Evolutionary conservation across 2,888 invertebrate genomes (phyloP), one percentile per base, ranked within the genome.

Genomic region (Dorcus parallelipipedus): DNA sequence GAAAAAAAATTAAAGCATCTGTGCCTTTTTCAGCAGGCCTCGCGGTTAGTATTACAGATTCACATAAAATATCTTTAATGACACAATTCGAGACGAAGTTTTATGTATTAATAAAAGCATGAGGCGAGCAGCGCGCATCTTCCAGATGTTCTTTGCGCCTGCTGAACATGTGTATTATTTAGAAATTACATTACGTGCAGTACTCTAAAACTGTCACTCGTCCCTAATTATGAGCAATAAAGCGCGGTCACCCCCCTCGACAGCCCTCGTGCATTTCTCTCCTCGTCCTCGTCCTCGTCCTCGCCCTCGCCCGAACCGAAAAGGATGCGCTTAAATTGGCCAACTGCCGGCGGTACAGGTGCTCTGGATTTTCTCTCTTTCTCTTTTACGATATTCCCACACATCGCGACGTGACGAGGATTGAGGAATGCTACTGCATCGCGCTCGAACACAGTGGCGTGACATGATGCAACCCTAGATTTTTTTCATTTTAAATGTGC

Each of bases 71-170:
- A 45, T 20, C 45, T 17, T 45, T 45, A 45, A 45, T 23, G 9
- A 45, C 23, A 45, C 45, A 23, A 45, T 45, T 45, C 23, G 45
- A 20, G 45, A 45, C 26, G 26, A 23, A 45, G 45, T 45, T 45
- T 43, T 45, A 45, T 45, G 45, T 23, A 45, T 17, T 45, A 45
- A 45, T 45, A 45, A 45, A 45, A 45, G 20, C 45, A 45, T 45
- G 20, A 45, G 45, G 23, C n/a, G 17, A 20, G 45, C 45, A 20
- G 45, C 45, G 14, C 23, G 23, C 17, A 45, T 10, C 45, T 45
- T 45, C 45, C 45, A 45, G 45, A 45, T 45, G 45, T 20, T 45
- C 45, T 9, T 33, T 20, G 45, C 9, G 20, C 45, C 45, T 17
- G 9, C 6, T 23, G 20, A 45, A 45, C 45, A 45, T 45, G 45